phyloP scores from a whole-genome alignment of 2,888 invertebrate genomes.

The Craniophora ligustri region DNA sequence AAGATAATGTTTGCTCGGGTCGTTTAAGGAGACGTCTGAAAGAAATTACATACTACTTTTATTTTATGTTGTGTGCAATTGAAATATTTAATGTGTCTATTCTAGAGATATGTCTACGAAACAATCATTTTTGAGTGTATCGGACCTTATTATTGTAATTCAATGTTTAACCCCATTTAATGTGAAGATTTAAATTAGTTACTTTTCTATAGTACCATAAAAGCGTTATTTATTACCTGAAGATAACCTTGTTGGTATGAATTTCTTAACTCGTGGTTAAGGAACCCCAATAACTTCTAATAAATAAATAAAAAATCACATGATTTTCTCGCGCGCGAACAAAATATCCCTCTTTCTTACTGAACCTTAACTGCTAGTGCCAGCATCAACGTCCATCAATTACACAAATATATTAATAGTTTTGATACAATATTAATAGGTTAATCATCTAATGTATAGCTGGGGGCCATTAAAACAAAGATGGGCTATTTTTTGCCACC shows the following conservation, averaged over 20 bases:
- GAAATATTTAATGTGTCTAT: too few species aligned
- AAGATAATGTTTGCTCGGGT: constrained; percentile 32
- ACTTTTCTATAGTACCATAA: not conserved
- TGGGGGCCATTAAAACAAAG: constrained; percentile 52
- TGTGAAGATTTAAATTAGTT: not conserved
- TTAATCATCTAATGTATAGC: constrained; percentile 52
- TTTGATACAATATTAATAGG: constrained; percentile 54
- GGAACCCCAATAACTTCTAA: too few species aligned
- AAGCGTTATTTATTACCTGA: not conserved
- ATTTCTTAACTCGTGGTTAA: too few species aligned
- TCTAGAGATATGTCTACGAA: too few species aligned
- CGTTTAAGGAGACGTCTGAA: constrained; percentile 30
- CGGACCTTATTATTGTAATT: too few species aligned
- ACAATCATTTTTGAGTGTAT: too few species aligned
- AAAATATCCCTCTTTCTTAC: constrained; percentile 9
- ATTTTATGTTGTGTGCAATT: not conserved
- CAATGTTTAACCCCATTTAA: too few species aligned
- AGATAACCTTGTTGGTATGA: too few species aligned
- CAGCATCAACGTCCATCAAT: constrained; percentile 40
- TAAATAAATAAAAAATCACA: too few species aligned
- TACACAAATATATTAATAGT: constrained; percentile 44
- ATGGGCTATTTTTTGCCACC: constrained; percentile 56
- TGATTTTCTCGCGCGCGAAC: not conserved
- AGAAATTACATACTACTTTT: too few species aligned
- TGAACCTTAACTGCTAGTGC: constrained; percentile 32